These are phyloP conservation scores for Coregonus suidteri DNA, from an alignment of 2,797 vertebrate genomes.

Conservation along the genomic window DNA sequence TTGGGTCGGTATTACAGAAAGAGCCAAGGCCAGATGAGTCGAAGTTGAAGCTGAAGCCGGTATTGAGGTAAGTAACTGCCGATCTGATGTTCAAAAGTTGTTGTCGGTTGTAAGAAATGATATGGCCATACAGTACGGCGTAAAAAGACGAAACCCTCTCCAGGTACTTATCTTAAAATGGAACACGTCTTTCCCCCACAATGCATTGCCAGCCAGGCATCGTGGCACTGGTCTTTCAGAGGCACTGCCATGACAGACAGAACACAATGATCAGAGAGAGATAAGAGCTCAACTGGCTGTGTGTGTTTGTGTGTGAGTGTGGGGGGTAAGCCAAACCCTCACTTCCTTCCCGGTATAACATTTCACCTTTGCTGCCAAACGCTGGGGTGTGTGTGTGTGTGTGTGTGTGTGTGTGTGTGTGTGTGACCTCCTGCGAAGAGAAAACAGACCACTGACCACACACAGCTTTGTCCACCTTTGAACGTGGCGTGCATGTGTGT, in stretches of 20 bases:
- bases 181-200: neutral
- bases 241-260: neutral
- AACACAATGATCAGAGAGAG: conserved; percentile 25
- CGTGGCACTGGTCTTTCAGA: neutral
- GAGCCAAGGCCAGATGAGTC: too few relatives aligned
- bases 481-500: neutral
- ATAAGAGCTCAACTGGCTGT: conserved; percentile 42
- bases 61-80: too few relatives aligned
- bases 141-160: neutral
- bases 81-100: too few relatives aligned
- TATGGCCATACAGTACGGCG: too few relatives aligned
- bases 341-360: neutral
- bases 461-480: neutral
- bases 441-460: neutral
- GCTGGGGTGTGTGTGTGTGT: too few relatives aligned
- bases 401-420: neutral
- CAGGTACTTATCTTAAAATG: neutral
- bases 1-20: too few relatives aligned
- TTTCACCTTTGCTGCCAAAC: neutral
- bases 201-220: conserved; percentile 1
- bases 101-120: too few relatives aligned
- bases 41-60: too few relatives aligned
- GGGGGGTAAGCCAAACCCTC: neutral
- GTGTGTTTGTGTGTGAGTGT: neutral
- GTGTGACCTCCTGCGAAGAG: neutral